These are phyloP conservation scores for Haliclona indistincta DNA, from an alignment of 37 sponge, comb jelly and placozoan species.

Conservation along the genomic window DNA sequence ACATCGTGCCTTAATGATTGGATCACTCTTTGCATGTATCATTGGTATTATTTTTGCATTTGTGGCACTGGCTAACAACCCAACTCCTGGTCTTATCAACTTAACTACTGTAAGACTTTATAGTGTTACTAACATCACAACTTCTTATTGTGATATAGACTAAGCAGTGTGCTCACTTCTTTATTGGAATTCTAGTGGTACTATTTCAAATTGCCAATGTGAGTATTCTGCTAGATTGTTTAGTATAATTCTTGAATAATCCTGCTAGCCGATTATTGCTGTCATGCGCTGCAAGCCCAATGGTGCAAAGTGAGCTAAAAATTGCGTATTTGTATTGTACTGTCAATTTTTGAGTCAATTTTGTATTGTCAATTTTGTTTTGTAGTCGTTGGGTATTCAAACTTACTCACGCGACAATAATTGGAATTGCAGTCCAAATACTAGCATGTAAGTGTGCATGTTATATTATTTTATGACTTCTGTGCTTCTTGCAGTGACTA, in stretches of 20 bases:
- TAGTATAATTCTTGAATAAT: background rate
- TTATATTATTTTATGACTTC: background rate
- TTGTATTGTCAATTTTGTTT: background rate
- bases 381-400: slow-evolving; percentile 77
- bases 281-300: background rate
- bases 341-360: too few species aligned
- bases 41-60: slow-evolving; percentile 53
- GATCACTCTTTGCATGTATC: slow-evolving; percentile 23
- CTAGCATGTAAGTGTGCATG: background rate
- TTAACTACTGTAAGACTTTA: background rate
- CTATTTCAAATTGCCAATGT: slow-evolving; percentile 66
- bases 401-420: slow-evolving; percentile 40
- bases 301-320: slow-evolving; percentile 12
- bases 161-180: slow-evolving; percentile 45
- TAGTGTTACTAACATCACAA: background rate
- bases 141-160: background rate
- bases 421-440: slow-evolving; percentile 23
- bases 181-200: slow-evolving; percentile 58
- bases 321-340: too few species aligned
- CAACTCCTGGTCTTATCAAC: background rate
- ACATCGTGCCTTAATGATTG: slow-evolving; percentile 41
- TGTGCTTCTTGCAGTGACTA: too few species aligned
- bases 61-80: slow-evolving; percentile 21
- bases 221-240: slow-evolving; percentile 6
- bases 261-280: slow-evolving; percentile 2